Evolutionary conservation across 37 sponge, comb jelly and placozoan genomes (phyloP).

Genomic region (Petrosia ficiformis): DNA sequence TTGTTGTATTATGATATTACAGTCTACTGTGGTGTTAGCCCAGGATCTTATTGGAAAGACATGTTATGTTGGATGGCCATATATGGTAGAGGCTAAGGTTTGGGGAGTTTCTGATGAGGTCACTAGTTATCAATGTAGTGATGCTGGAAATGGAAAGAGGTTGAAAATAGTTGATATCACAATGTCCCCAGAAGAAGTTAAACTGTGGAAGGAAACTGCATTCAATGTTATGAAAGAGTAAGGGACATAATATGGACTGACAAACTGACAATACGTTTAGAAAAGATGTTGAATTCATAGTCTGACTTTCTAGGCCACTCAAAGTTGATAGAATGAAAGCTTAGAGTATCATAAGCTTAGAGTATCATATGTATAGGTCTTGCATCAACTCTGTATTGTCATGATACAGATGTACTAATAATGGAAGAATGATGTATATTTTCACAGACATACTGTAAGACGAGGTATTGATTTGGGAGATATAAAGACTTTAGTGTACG

Average conservation of each 20-base stretch:
- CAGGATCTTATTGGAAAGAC: slow-evolving; percentile 65
- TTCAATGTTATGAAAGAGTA: background rate
- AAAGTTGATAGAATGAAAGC: no score
- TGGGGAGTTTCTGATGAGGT: slow-evolving; percentile 50
- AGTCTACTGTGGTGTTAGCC: slow-evolving; percentile 49
- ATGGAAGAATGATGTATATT: no score
- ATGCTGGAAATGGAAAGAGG: background rate
- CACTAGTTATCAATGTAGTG: background rate
- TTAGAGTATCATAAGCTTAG: no score
- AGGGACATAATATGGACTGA: background rate
- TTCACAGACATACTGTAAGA: slow-evolving; percentile 52
- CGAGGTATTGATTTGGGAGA: slow-evolving; percentile 69
- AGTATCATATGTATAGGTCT: no score
- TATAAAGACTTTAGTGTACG: slow-evolving; percentile 59
- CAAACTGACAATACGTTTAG: no score
- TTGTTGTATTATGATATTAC: background rate
- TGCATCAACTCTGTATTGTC: no score
- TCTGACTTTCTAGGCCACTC: no score
- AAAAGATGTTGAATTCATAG: no score
- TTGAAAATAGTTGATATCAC: background rate
- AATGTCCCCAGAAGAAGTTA: background rate
- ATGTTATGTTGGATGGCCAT: slow-evolving; percentile 83
- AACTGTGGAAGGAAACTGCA: background rate
- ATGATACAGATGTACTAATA: no score
- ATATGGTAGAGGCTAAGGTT: slow-evolving; percentile 82